Evolutionary conservation across 2,888 invertebrate species (phyloP).

Genomic region (Limnephilus rhombicus): DNA sequence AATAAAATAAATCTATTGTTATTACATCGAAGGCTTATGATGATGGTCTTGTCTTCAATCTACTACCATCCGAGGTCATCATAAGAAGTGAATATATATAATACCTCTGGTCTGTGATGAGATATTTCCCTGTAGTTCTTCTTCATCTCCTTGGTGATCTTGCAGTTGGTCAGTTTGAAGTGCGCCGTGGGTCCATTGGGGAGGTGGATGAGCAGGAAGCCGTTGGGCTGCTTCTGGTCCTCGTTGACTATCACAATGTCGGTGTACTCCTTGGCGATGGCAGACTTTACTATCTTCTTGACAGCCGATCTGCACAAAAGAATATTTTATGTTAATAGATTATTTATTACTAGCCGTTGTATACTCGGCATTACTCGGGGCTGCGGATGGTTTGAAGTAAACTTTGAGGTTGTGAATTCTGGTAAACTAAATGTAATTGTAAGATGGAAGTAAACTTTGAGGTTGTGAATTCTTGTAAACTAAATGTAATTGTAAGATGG

Average conservation of each 20-base stretch:
- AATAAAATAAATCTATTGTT: no score
- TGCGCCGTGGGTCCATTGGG: conserved; percentile 98
- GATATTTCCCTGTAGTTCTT: conserved; percentile 89
- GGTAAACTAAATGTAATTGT: no score
- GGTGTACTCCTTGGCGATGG: conserved; percentile 87
- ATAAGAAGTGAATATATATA: background rate
- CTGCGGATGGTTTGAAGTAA: no score
- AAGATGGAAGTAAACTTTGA: no score
- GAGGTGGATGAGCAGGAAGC: conserved; percentile 93
- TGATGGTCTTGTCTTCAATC: no score
- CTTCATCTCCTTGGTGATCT: conserved; percentile 91
- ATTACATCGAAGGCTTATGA: no score
- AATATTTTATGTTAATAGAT: background rate
- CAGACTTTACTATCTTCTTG: conserved; percentile 94
- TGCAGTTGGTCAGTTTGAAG: conserved; percentile 95
- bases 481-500: no score
- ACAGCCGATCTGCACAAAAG: conserved; percentile 85
- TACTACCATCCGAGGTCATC: no score
- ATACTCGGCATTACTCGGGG: no score
- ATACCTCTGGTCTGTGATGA: conserved; percentile 91
- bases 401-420: no score
- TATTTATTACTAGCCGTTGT: no score
- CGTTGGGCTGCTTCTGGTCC: conserved; percentile 94
- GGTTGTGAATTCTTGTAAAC: no score
- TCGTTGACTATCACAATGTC: conserved; percentile 97